Base-by-base conservation (phyloP, 2,888 invertebrate species). In the Dimorphilus gyrociliatus region DNA sequence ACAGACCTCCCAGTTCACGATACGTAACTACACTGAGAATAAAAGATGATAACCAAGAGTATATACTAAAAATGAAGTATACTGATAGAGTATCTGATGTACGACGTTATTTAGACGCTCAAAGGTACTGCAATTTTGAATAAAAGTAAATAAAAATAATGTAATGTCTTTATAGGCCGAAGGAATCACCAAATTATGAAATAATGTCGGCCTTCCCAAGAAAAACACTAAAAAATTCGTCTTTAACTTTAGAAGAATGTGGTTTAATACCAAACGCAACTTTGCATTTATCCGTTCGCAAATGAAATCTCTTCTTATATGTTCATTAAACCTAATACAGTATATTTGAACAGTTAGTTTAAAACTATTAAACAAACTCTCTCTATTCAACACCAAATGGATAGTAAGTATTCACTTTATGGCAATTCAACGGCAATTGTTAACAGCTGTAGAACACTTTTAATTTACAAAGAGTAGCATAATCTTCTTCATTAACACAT, bases 31-130 rank as follows among this genome's bases (percentile, higher is more conserved):
- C 58, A 5, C 39, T 60, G 7, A 35, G 57, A 12, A 46, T 60
- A 4, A 53, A 53, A 32, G 47, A 51, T 3, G 55, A 53, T 27
- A 46, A 52, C 25, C 50, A 55, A 26, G 57, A 55, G 1, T 57
- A 50, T 37, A 51, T 60, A 15, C 44, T 60, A 13, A 60, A 60
- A 39, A 57, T 60, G 58, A 51, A 47, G 30, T 54, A 51, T 33
- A 37, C 39, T 10, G 54, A 58, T 23, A 58, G 57, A 1, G 44
- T 60, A 2, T 48, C 48, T 12, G 50, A 58, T 39, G 41, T 60
- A 7, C 45, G 53, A 26, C 36, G 38, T 23, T 54, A 53, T 29
- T 37, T 60, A 16, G 36, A 50, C 27, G 30, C 41, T 12, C 48
- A 54, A 19, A 52, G 53, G 55, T 55, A 32, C 8, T 13, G 19